phyloP scores from a whole-genome alignment of 2,797 vertebrate genomes.

The Menidia menidia region DNA sequence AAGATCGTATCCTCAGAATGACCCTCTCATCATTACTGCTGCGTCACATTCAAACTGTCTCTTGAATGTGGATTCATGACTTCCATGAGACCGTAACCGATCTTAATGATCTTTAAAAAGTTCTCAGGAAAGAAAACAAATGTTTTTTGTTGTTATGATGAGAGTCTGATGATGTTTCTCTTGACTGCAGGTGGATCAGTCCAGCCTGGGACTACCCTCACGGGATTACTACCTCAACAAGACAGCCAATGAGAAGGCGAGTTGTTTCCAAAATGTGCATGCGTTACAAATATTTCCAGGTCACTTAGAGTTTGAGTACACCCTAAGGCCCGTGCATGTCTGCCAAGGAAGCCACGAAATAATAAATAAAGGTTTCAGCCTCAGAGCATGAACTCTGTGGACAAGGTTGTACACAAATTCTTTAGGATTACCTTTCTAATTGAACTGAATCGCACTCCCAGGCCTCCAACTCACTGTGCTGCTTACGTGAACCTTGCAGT shows the following conservation, averaged over 20 bases:
- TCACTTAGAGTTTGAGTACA: background rate
- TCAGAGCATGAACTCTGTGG: slow-evolving; percentile 2
- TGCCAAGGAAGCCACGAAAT: slow-evolving; percentile 22
- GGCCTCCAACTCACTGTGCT: background rate
- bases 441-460: slow-evolving; percentile 18
- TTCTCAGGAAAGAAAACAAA: slow-evolving; percentile 37
- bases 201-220: slow-evolving; percentile 92
- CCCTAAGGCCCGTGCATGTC: background rate
- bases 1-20: slow-evolving; percentile 8
- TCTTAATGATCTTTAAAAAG: slow-evolving; percentile 8
- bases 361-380: slow-evolving; percentile 33
- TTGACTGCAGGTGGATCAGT: slow-evolving; percentile 90
- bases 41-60: slow-evolving; percentile 1
- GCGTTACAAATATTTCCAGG: background rate
- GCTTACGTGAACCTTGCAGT: slow-evolving; percentile 74
- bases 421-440: slow-evolving; percentile 42
- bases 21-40: slow-evolving; percentile 1
- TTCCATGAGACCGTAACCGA: slow-evolving; percentile 25
- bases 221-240: slow-evolving; percentile 97
- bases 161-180: slow-evolving; percentile 40
- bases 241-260: slow-evolving; percentile 91
- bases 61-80: slow-evolving; percentile 5
- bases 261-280: background rate
- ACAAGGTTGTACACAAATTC: slow-evolving; percentile 39
- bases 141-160: background rate